A percentile compares a stretch with the other conserved stretches of the same genome.
These are phyloP conservation scores for Limnephilus rhombicus DNA, from an alignment of 2,888 invertebrate genomes.

Conservation along the genomic window DNA sequence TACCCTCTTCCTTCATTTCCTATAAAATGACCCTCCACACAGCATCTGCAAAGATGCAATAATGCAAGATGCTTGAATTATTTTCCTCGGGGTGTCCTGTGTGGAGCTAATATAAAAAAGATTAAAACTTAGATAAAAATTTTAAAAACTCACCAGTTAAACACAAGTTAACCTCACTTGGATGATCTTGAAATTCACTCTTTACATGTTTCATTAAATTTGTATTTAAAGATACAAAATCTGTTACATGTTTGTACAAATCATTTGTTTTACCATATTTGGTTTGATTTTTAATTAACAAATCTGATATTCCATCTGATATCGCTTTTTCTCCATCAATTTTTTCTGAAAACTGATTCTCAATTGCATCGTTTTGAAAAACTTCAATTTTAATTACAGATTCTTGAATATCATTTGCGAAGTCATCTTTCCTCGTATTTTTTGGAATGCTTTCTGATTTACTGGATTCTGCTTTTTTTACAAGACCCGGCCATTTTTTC, in stretches of 20 bases:
- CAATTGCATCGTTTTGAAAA: neutral
- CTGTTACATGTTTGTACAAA: slow-evolving; percentile 80
- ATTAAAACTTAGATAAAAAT: neutral
- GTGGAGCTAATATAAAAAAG: too few species aligned
- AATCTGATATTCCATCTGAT: neutral
- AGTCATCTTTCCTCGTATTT: neutral
- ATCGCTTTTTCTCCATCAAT: neutral
- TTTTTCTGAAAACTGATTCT: neutral
- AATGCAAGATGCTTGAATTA: too few species aligned
- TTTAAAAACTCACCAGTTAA: slow-evolving; percentile 73
- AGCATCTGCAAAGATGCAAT: too few species aligned
- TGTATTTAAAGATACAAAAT: slow-evolving; percentile 79
- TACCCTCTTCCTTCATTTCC: too few species aligned
- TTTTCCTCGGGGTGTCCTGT: too few species aligned
- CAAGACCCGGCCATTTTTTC: slow-evolving; percentile 80
- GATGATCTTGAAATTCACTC: slow-evolving; percentile 73
- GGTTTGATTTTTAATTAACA: neutral
- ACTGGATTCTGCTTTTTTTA: slow-evolving; percentile 75
- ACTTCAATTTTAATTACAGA: neutral
- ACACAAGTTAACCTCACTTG: slow-evolving; percentile 73
- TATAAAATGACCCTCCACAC: too few species aligned
- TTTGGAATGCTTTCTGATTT: slow-evolving; percentile 71
- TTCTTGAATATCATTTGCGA: slow-evolving; percentile 18
- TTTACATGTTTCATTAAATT: slow-evolving; percentile 76
- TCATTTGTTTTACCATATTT: neutral